phyloP scores from a whole-genome alignment of 2,888 invertebrate species.

The Heteromyza rotundicornis region DNA sequence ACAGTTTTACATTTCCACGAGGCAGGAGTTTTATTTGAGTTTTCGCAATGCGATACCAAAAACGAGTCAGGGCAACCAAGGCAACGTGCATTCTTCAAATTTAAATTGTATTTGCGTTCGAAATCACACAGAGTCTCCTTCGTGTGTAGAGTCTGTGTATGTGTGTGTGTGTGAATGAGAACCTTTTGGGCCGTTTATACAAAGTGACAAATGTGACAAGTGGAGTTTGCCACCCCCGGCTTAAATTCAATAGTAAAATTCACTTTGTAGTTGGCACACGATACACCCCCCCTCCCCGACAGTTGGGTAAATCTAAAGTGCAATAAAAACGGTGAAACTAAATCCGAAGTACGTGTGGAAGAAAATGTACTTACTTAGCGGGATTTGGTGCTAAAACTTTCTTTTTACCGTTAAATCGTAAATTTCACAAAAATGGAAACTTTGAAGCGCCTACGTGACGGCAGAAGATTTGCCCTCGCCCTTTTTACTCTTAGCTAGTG shows the following conservation, averaged over 20 bases:
- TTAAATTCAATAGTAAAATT: neutral
- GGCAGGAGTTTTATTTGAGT: neutral
- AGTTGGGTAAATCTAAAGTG: conserved; percentile 53
- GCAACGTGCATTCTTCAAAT: neutral
- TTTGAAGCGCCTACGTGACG: conserved; percentile 58
- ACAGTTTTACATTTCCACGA: neutral
- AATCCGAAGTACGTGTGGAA: conserved; percentile 53
- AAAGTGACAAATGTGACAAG: no score
- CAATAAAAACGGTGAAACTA: conserved; percentile 47
- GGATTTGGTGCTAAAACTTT: conserved; percentile 45
- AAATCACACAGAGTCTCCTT: no score
- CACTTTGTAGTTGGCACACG: conserved; percentile 22
- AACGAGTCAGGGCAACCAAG: neutral
- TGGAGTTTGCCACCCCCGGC: neutral
- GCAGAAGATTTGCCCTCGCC: conserved; percentile 44
- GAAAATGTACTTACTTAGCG: conserved; percentile 52
- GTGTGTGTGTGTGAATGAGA: no score
- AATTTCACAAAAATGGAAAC: conserved; percentile 48
- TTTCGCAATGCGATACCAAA: neutral
- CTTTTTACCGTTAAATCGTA: conserved; percentile 53
- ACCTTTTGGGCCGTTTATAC: no score
- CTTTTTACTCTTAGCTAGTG: neutral
- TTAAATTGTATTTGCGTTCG: neutral
- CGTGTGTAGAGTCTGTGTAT: no score
- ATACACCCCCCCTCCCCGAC: conserved; percentile 18